Conservation (phyloP, 2,888 invertebrate genomes). For the Papilio protenor region DNA sequence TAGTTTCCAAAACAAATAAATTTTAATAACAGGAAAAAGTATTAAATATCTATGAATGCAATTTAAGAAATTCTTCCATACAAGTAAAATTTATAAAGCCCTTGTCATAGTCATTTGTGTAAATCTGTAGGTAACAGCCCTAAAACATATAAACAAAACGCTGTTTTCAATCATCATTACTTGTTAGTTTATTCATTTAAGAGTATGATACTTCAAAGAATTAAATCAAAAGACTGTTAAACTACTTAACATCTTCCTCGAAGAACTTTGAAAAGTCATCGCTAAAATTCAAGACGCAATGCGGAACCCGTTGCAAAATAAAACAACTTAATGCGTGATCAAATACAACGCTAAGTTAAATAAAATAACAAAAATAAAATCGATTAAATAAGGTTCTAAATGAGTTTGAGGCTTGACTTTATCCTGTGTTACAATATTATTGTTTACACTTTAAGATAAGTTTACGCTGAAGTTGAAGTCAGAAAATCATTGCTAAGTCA, state of each 20-base stretch:
- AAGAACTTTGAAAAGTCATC: not conserved
- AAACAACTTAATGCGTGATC: not conserved
- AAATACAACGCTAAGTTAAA: not conserved
- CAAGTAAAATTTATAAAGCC: too few relatives aligned
- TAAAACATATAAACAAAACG: too few relatives aligned
- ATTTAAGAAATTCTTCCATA: too few relatives aligned
- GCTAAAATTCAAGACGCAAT: constrained; percentile 14
- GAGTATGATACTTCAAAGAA: not conserved
- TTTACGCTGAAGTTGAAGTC: too few relatives aligned
- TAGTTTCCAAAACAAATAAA: too few relatives aligned
- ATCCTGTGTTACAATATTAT: too few relatives aligned
- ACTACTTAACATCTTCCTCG: not conserved
- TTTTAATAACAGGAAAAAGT: too few relatives aligned
- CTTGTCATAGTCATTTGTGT: too few relatives aligned
- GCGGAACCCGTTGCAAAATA: constrained; percentile 18
- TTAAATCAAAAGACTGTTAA: not conserved
- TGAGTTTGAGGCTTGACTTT: not conserved
- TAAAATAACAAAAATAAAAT: not conserved
- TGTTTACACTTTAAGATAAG: too few relatives aligned
- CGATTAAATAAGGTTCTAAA: not conserved
- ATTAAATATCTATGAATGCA: too few relatives aligned
- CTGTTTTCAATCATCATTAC: not conserved
- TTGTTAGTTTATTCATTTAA: not conserved
- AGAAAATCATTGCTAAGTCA: not conserved
- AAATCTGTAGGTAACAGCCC: too few relatives aligned